Conservation (phyloP, 2,888 invertebrate species). For the Agriotes lineatus region DNA sequence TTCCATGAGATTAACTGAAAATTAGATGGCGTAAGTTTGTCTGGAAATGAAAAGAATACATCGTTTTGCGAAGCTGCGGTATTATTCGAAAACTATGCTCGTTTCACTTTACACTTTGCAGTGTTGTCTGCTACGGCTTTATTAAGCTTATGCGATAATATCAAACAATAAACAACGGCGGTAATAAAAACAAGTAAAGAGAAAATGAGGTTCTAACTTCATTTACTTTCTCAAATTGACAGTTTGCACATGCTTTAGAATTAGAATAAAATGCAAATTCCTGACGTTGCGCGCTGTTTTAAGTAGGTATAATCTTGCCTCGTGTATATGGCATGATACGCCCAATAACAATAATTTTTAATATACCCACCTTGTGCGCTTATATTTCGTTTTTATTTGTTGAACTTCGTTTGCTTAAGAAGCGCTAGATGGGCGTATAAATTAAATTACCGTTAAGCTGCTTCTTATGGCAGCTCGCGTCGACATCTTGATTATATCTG, state of each 20-base stretch:
- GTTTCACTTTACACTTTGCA: conserved; percentile 42
- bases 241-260: conserved; percentile 42
- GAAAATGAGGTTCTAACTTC: conserved; percentile 44
- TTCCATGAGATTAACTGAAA: conserved; percentile 67
- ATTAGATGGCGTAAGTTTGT: conserved; percentile 67
- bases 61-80: conserved; percentile 60
- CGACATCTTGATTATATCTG: no score
- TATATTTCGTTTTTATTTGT: conserved; percentile 21
- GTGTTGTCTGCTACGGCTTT: conserved; percentile 38
- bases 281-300: conserved; percentile 33
- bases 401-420: conserved; percentile 1
- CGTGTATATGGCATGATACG: conserved; percentile 21
- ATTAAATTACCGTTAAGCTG: no score
- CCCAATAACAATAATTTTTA: conserved; percentile 36
- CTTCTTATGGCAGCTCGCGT: no score
- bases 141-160: conserved; percentile 44
- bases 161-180: conserved; percentile 41
- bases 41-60: conserved; percentile 65
- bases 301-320: conserved; percentile 34
- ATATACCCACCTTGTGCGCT: conserved; percentile 20
- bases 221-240: conserved; percentile 44
- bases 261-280: conserved; percentile 44
- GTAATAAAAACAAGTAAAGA: conserved; percentile 43
- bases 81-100: conserved; percentile 64
- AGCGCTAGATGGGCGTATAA: neutral